phyloP scores from a whole-genome alignment of 2,797 vertebrate genomes.

The Babyrousa celebensis region DNA sequence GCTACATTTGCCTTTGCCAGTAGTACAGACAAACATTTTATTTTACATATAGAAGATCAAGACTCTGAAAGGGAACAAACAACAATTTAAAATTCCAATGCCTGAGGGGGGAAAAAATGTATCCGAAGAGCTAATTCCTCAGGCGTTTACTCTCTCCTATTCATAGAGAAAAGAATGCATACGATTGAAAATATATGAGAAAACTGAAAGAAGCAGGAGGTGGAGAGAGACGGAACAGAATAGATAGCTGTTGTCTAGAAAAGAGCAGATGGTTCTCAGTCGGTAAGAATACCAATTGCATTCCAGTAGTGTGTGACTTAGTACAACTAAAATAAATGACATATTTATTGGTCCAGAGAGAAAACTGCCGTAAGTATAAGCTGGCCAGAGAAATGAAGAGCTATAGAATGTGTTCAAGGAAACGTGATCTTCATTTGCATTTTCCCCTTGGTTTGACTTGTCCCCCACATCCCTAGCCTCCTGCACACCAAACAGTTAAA shows the following conservation, averaged over 20 bases:
- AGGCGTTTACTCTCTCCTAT: slow-evolving; percentile 30
- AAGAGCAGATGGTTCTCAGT: slow-evolving; percentile 74
- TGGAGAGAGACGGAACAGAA: slow-evolving; percentile 63
- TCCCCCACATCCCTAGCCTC: background rate
- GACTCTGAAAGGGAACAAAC: slow-evolving; percentile 70
- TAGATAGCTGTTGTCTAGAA: slow-evolving; percentile 61
- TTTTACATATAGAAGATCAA: slow-evolving; percentile 73
- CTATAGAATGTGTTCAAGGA: slow-evolving; percentile 8
- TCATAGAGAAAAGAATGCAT: slow-evolving; percentile 74
- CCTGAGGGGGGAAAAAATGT: background rate
- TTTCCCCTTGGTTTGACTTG: slow-evolving; percentile 50
- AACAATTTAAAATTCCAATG: slow-evolving; percentile 76
- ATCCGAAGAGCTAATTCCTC: slow-evolving; percentile 67
- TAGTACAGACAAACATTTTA: slow-evolving; percentile 67
- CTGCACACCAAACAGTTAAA: background rate
- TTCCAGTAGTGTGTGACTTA: slow-evolving; percentile 78
- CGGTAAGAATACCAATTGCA: slow-evolving; percentile 63
- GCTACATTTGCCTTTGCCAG: slow-evolving; percentile 15
- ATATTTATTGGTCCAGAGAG: slow-evolving; percentile 68
- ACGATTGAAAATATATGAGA: slow-evolving; percentile 50
- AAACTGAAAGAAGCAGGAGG: slow-evolving; percentile 66
- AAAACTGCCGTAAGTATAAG: slow-evolving; percentile 16
- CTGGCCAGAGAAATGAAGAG: slow-evolving; percentile 54
- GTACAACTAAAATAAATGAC: slow-evolving; percentile 79
- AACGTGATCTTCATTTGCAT: slow-evolving; percentile 43